Evolutionary conservation across 2,888 invertebrate genomes (phyloP).

Genomic region (Platycheirus albimanus): DNA sequence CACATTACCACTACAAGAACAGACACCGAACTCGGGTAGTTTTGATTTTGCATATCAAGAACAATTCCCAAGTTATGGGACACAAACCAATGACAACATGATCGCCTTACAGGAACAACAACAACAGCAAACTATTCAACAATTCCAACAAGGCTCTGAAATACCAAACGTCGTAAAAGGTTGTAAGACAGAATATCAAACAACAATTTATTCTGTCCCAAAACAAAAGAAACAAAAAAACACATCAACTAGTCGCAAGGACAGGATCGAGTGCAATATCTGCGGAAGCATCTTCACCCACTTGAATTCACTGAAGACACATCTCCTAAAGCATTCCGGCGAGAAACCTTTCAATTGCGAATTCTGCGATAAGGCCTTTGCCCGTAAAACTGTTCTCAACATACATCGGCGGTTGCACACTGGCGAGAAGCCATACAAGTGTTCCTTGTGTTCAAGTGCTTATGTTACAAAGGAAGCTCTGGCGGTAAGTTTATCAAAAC

Average conservation of each 20-base stretch:
- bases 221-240: constrained; percentile 43
- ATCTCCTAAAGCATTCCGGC: constrained; percentile 73
- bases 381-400: constrained; percentile 72
- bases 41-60: constrained; percentile 48
- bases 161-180: background rate
- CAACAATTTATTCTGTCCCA: too few species aligned
- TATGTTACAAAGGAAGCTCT: constrained; percentile 74
- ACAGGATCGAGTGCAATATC: constrained; percentile 74
- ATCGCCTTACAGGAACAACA: constrained; percentile 20
- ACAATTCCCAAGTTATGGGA: constrained; percentile 19
- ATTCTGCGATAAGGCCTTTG: constrained; percentile 74
- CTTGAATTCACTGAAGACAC: constrained; percentile 72
- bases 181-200: constrained; percentile 42
- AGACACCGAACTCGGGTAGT: background rate
- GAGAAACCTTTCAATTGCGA: constrained; percentile 75
- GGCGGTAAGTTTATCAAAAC: constrained; percentile 51
- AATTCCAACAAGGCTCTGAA: constrained; percentile 5
- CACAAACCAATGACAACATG: constrained; percentile 11
- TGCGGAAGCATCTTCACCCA: constrained; percentile 73
- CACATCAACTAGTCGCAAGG: constrained; percentile 16
- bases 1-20: constrained; percentile 37
- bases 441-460: constrained; percentile 66
- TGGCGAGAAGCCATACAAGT: constrained; percentile 75
- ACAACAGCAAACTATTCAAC: background rate
- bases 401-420: constrained; percentile 74